A percentile compares a stretch with the other conserved stretches of the same genome.
These are phyloP conservation scores for Bufo bufo DNA, from an alignment of 2,113 vertebrate species.

Conservation along the genomic window DNA sequence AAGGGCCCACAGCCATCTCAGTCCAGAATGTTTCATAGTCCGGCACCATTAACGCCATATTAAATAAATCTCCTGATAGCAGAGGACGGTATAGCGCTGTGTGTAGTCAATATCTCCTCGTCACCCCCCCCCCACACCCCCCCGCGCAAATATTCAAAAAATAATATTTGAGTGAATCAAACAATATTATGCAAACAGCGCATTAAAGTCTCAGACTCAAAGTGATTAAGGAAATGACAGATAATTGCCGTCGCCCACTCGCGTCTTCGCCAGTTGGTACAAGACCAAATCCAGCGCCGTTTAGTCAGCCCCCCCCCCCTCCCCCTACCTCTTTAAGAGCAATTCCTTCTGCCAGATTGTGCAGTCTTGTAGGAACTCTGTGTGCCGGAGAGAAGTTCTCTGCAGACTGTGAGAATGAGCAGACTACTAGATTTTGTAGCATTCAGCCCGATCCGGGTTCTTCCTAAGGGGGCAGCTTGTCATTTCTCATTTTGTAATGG, in stretches of 20 bases:
- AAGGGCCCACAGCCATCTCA: no score
- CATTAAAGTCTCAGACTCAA: background rate
- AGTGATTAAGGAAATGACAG: background rate
- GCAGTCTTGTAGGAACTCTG: background rate
- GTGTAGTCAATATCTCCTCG: no score
- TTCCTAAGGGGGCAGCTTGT: background rate
- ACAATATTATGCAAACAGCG: background rate
- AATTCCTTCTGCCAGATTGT: background rate
- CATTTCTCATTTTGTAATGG: conserved; percentile 37
- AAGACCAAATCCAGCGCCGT: background rate
- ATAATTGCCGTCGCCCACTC: background rate
- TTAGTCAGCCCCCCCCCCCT: background rate
- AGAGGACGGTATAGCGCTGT: no score
- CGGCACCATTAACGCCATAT: no score
- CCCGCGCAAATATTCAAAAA: background rate
- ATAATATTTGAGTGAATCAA: background rate
- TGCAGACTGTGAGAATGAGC: background rate
- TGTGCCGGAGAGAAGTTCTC: background rate
- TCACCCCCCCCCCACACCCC: background rate
- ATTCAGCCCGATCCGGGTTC: background rate
- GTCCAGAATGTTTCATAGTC: no score
- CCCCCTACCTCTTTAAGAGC: background rate
- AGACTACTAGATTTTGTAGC: conserved; percentile 17
- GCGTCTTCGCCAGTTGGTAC: background rate
- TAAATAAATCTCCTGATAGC: no score